Conservation (phyloP, 1,140 invertebrate species). For the Cydia strobilella region DNA sequence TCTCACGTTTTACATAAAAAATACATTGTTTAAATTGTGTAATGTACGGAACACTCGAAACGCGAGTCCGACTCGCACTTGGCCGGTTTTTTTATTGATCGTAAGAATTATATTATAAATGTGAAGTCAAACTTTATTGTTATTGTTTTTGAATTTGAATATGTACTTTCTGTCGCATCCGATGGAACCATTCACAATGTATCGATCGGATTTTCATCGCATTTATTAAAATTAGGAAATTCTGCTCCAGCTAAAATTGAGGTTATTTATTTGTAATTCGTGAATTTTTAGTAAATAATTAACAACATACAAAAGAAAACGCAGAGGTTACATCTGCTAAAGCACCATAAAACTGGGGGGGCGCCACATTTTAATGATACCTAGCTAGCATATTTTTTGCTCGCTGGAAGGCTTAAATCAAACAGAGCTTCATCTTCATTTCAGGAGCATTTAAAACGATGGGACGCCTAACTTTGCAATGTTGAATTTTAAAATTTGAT, state of each 20-base stretch:
- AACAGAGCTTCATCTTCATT: not conserved
- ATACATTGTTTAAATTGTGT: too few relatives aligned
- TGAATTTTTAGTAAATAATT: not conserved
- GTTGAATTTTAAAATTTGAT: slow-evolving; percentile 3
- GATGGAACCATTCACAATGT: not conserved
- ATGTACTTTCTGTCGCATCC: not conserved
- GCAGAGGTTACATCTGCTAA: not conserved
- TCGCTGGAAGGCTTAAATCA: slow-evolving; percentile 4
- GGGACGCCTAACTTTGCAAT: not conserved
- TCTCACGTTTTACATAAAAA: too few relatives aligned
- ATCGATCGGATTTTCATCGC: not conserved
- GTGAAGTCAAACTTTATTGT: not conserved
- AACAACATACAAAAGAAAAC: not conserved
- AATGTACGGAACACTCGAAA: too few relatives aligned
- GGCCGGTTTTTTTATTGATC: slow-evolving; percentile 23
- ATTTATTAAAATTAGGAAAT: not conserved
- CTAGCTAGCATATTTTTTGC: slow-evolving; percentile 28
- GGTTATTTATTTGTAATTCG: not conserved
- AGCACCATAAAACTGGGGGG: not conserved
- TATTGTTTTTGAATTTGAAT: not conserved
- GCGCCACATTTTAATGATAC: slow-evolving; percentile 1
- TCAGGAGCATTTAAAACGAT: not conserved
- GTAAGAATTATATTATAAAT: too few relatives aligned
- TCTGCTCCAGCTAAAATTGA: not conserved
- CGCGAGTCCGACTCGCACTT: too few relatives aligned